Evolutionary conservation across 1,140 invertebrate species (phyloP), one percentile per base, ranked within the genome.

Genomic region (Apis florea): DNA sequence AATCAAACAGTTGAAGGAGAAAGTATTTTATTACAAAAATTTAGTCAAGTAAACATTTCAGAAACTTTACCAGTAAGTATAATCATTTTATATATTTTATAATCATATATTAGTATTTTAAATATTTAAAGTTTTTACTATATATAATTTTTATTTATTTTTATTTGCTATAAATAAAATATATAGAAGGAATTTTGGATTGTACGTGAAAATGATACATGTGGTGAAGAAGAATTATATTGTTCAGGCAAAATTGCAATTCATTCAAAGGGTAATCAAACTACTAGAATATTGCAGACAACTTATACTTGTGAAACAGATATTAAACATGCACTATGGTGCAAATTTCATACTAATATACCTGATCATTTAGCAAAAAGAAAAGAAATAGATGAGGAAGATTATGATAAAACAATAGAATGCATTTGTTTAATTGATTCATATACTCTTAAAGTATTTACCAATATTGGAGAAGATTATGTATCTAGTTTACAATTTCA

Each of bases 181-280:
- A n/a, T 89, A 6, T 67, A 93, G 85, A 94, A 94, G 85, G 96
- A 97, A 89, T 96, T 95, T 94, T 97, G 97, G 96, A 93, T 91
- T 63, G 94, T 97, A 56, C 93, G 96, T 64, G 95, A 96, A 87
- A 91, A 90, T 84, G 84, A 86, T 26, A 72, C 26, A 49, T 89
- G 85, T 58, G 91, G 90, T 87, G 98, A 98, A 94, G 97, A 98
- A 93, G 98, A 99, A 93, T 93, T 99, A 21, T 99, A 98, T 94
- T 96, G 98, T 17, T 96, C 96, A 85, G 97, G 96, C 11, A 95
- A 96, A 90, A 97, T 97, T 31, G 97, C 97, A 26, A 95, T 98
- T 40, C 98, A 97, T 96, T 95, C 95, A 6, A 95, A 95, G 94
- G 96, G 96, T n/a, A 89, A 83, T 72, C 90, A 90, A 64, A 85